phyloP scores from a whole-genome alignment of 37 sponge, comb jelly and placozoan species.

The Haliclona indistincta region DNA sequence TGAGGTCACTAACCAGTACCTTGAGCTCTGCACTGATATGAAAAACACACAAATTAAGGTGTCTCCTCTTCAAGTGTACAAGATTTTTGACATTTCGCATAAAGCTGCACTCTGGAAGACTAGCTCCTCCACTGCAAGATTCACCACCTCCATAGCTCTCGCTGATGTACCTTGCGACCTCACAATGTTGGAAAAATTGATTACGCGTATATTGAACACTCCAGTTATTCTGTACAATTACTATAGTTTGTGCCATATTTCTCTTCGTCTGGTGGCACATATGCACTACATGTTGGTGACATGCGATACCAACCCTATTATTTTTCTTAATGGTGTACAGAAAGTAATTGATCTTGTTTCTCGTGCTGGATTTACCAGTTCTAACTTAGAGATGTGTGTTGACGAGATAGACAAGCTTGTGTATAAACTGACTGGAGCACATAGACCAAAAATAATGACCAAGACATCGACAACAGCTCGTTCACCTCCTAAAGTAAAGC shows the following conservation, averaged over 20 bases:
- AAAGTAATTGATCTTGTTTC: not conserved
- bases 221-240: too few species aligned
- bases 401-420: not conserved
- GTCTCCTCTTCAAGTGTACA: constrained; percentile 29
- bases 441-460: too few species aligned
- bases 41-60: too few species aligned
- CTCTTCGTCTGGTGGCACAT: constrained; percentile 14
- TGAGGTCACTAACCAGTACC: too few species aligned
- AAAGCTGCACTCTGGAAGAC: not conserved
- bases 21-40: too few species aligned
- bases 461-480: too few species aligned
- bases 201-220: not conserved
- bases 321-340: constrained; percentile 1
- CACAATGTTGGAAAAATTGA: too few species aligned
- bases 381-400: not conserved
- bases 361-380: not conserved
- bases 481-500: not conserved
- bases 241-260: too few species aligned
- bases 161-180: too few species aligned
- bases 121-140: too few species aligned
- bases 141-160: too few species aligned
- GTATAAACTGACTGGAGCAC: not conserved
- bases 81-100: not conserved
- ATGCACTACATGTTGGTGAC: constrained; percentile 20
- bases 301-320: not conserved